Evolutionary conservation across 2,797 vertebrate genomes (phyloP).

Genomic region (Lindbergichthys nudifrons): DNA sequence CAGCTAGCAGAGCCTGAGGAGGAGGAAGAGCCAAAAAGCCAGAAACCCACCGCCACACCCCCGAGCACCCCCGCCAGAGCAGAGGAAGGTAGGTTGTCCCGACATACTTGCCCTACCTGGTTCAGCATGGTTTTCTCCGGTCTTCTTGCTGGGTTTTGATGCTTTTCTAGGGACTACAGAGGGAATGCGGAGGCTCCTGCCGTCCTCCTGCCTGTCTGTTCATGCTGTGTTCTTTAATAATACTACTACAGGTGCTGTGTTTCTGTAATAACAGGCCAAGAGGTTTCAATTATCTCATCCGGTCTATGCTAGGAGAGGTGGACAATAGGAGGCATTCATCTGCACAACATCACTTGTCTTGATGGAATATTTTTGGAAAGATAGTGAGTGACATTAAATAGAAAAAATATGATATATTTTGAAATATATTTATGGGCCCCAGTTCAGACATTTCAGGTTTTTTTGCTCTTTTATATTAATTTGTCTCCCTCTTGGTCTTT

Average conservation of each 20-base stretch:
- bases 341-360: too few species aligned
- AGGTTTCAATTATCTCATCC: conserved; percentile 55
- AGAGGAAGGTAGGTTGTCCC: conserved; percentile 91
- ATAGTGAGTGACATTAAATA: not conserved
- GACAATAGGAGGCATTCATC: not conserved
- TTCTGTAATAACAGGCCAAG: conserved; percentile 87
- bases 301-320: not conserved
- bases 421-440: conserved; percentile 7
- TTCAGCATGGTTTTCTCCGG: conserved; percentile 69
- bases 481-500: conserved; percentile 85
- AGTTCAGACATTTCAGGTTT: conserved; percentile 2
- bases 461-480: conserved; percentile 2
- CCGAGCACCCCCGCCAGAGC: conserved; percentile 91
- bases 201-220: conserved; percentile 62
- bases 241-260: conserved; percentile 69
- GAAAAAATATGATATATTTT: not conserved
- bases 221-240: conserved; percentile 79
- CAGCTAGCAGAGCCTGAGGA: conserved; percentile 80
- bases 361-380: not conserved
- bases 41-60: conserved; percentile 87
- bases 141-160: conserved; percentile 34
- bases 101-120: not conserved
- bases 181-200: conserved; percentile 51
- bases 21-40: conserved; percentile 78
- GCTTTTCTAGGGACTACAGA: conserved; percentile 46